These are phyloP conservation scores for Cremastobaeus sp. DNA, from an alignment of 2,888 invertebrate species.

Conservation along the genomic window DNA sequence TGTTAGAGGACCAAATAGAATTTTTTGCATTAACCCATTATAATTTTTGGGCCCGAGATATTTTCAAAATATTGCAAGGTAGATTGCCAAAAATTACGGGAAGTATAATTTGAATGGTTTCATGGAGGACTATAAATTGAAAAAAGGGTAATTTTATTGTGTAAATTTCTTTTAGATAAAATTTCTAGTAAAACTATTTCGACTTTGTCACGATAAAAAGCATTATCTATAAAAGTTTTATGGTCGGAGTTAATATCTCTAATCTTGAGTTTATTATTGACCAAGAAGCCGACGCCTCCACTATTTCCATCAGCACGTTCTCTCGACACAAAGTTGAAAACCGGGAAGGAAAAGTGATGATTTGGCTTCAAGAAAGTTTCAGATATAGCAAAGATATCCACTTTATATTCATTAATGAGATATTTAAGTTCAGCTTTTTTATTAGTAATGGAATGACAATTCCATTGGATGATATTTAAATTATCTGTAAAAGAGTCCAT, in stretches of 20 bases:
- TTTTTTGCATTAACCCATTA: slow-evolving; percentile 14
- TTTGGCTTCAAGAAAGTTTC: not conserved
- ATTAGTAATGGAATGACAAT: not conserved
- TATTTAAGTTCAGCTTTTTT: not conserved
- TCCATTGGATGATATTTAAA: not conserved
- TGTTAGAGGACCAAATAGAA: not conserved
- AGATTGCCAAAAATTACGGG: not conserved
- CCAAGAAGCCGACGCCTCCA: not conserved
- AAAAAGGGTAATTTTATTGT: too few relatives aligned
- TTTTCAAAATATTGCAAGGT: not conserved
- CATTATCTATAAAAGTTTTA: not conserved
- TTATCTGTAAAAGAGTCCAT: too few relatives aligned
- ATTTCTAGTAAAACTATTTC: too few relatives aligned
- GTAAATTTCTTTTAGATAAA: too few relatives aligned
- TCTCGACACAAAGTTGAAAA: not conserved
- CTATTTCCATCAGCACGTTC: not conserved
- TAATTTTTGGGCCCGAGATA: not conserved
- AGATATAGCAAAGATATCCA: not conserved
- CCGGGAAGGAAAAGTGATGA: not conserved
- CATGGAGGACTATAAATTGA: slow-evolving; percentile 2
- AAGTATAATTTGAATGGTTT: not conserved
- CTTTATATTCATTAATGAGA: not conserved
- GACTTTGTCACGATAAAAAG: too few relatives aligned
- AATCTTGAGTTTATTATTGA: not conserved
- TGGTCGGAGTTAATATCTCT: not conserved